Conservation (phyloP, 2,113 vertebrate species). For the Montifringilla adamsi region DNA sequence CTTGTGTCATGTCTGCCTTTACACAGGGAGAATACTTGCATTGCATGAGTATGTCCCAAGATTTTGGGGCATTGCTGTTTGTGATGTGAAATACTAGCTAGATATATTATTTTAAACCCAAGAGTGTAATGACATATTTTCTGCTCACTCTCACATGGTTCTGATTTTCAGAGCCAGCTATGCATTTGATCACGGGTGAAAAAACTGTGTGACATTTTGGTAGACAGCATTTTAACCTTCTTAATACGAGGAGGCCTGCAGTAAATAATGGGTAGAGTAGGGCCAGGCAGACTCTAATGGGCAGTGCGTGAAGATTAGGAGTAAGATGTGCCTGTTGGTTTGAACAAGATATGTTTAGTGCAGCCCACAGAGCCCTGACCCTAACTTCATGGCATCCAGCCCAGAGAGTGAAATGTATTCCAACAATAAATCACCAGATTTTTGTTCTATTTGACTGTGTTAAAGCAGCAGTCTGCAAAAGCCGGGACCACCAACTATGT, state of each 20-base stretch:
- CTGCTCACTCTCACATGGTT: neutral
- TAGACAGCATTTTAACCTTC: neutral
- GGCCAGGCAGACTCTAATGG: neutral
- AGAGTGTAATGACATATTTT: neutral
- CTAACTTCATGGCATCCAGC: conserved; percentile 17
- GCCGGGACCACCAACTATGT: conserved; percentile 1
- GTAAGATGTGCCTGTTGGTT: neutral
- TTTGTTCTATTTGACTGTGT: conserved; percentile 35
- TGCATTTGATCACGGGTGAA: neutral
- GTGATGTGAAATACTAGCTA: neutral
- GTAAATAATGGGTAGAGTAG: neutral
- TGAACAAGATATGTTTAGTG: conserved; percentile 8
- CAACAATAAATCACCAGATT: conserved; percentile 45
- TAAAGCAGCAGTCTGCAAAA: conserved; percentile 28
- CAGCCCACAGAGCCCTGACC: conserved; percentile 9
- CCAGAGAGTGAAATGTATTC: conserved; percentile 37
- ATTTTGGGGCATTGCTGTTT: neutral
- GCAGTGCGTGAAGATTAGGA: neutral
- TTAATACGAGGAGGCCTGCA: neutral
- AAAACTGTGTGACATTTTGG: neutral
- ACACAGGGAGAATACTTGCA: neutral
- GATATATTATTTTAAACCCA: neutral
- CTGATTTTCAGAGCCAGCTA: neutral
- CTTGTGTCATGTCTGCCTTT: neutral
- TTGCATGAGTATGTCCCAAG: neutral